Percentiles rank a stretch among this genome's conserved stretches.
phyloP scores from a whole-genome alignment of 1,140 invertebrate genomes.

The Melitaea cinxia region DNA sequence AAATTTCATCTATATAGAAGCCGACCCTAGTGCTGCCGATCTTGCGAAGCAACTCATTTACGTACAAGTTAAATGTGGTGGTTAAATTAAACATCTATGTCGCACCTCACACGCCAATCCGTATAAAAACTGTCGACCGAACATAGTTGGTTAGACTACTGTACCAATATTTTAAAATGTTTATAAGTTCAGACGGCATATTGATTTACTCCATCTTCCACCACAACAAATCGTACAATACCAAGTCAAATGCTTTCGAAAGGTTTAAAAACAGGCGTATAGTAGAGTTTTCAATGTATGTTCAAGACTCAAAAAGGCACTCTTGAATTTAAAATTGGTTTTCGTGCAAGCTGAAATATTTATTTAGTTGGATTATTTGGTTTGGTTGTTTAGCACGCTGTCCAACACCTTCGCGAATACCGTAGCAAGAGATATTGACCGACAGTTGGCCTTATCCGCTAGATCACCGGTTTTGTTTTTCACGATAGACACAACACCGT shows the following conservation, averaged over 20 bases:
- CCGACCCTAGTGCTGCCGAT: no score
- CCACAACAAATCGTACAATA: not conserved
- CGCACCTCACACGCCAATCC: no score
- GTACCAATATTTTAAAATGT: no score
- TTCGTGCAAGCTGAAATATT: not conserved
- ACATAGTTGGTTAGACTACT: no score
- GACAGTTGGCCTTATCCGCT: constrained; percentile 1
- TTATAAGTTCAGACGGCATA: no score
- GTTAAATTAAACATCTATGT: no score
- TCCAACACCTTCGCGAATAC: not conserved
- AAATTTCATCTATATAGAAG: no score
- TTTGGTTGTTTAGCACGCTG: not conserved
- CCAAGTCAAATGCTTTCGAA: not conserved
- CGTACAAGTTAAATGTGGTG: no score
- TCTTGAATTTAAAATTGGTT: constrained; percentile 1
- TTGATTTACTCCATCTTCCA: no score
- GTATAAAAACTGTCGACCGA: no score
- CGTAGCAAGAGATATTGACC: not conserved
- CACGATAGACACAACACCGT: not conserved
- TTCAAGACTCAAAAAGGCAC: not conserved
- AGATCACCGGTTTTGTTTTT: constrained; percentile 6
- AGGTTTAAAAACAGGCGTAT: not conserved
- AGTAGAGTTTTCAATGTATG: not conserved
- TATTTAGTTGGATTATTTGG: not conserved
- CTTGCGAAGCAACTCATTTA: no score